Evolutionary conservation across 2,797 vertebrate species (phyloP), one percentile per base, ranked within the genome.

Genomic region (Molossus alvarezi): DNA sequence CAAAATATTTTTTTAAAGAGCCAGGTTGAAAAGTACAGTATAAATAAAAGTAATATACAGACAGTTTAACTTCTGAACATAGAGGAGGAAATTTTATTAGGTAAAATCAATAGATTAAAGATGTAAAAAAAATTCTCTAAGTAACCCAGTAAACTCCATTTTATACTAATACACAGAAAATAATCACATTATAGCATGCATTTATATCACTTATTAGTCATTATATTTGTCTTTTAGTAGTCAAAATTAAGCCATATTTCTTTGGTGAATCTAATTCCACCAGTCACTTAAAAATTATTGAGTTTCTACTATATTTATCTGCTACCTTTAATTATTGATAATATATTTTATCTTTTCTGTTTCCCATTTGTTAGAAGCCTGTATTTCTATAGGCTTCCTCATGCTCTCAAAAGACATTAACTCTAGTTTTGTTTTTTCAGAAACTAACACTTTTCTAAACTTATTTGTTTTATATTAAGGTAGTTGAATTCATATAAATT

Each of bases 201-300:
- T 93, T 85, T 94, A 92, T 93, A 73, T 65, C 72, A 73, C 45
- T 82, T 93, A 45, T 90, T 93, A 93, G 60, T 96, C 27, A 84
- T 97, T 97, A 97, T 88, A 98, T 87, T 93, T 97, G 85, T 96
- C 79, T 33, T 97, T 97, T 96, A 96, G 95, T 97, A 98, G 91
- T 97, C 65, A 96, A 94, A 97, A 96, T 97, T 98, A 95, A 97
- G 95, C 96, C 81, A 97, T 76, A 87, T 95, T 82, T 95, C 51
- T 95, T 97, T 51, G 1, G 5, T 81, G 94, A 91, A 89, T 94
- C 79, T 97, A 94, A 84, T 94, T 93, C 65, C 45, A 94, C 53
- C 73, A 95, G 67, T 51, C 51, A 92, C 86, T 71, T 60, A 91
- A 93, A 96, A 96, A 69, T 81, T 95, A 82, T 20, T 97, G 85